Conservation (phyloP, 2,888 invertebrate species). For the Heteromyza rotundicornis region DNA sequence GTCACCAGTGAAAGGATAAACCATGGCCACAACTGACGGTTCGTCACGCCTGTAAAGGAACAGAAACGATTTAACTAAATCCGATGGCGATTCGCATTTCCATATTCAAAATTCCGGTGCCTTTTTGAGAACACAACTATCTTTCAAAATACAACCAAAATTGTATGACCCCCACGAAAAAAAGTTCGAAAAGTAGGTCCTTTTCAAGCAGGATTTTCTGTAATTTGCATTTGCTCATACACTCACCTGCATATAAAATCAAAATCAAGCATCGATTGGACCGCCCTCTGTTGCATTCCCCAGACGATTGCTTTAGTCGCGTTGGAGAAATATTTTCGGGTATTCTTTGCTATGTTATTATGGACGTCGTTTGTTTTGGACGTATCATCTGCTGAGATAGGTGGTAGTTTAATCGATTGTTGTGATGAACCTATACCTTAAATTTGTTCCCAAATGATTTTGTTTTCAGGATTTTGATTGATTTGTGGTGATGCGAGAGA, state of each 20-base stretch:
- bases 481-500: conserved; percentile 26
- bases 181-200: too few relatives aligned
- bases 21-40: conserved; percentile 94
- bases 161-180: too few relatives aligned
- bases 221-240: too few relatives aligned
- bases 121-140: too few relatives aligned
- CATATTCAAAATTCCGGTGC: too few relatives aligned
- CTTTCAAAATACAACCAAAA: too few relatives aligned
- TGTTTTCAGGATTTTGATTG: conserved; percentile 35
- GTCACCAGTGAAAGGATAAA: conserved; percentile 98
- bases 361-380: conserved; percentile 40
- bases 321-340: conserved; percentile 75
- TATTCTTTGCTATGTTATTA: conserved; percentile 44
- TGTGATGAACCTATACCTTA: conserved; percentile 57
- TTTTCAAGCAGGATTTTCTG: too few relatives aligned
- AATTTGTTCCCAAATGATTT: conserved; percentile 37
- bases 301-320: conserved; percentile 93
- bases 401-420: conserved; percentile 63
- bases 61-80: conserved; percentile 9
- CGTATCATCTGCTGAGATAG: conserved; percentile 63
- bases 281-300: conserved; percentile 98
- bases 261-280: conserved; percentile 70
- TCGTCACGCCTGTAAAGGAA: conserved; percentile 81
- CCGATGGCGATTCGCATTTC: too few relatives aligned
- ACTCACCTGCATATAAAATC: conserved; percentile 63